A percentile compares a stretch with the other conserved stretches of the same genome.
These are phyloP conservation scores for Lonchura striata DNA, from an alignment of 2,113 vertebrate species.

Conservation along the genomic window DNA sequence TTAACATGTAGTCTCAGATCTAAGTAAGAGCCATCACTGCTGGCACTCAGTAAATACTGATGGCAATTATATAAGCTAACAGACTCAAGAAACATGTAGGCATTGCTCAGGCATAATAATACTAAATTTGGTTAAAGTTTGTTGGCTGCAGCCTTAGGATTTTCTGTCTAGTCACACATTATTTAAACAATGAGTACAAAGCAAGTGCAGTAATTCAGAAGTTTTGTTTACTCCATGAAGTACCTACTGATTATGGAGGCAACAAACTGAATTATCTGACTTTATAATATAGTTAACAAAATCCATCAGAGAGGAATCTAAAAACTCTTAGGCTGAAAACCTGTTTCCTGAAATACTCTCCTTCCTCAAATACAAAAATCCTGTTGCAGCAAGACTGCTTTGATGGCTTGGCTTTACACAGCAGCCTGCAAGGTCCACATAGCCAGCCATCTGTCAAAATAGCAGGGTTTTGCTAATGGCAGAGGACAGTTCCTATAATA, in stretches of 20 bases:
- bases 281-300: not conserved
- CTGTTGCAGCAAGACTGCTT: not conserved
- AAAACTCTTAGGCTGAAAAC: not conserved
- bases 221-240: not conserved
- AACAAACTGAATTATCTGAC: not conserved
- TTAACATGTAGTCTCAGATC: not conserved
- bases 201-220: not conserved
- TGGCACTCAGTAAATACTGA: not conserved
- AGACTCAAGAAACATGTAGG: not conserved
- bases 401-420: not conserved
- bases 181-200: not conserved
- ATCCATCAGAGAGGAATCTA: not conserved
- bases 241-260: not conserved
- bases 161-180: not conserved
- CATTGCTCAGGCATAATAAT: not conserved
- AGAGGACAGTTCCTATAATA: not conserved
- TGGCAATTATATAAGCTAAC: not conserved
- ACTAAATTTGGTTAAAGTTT: not conserved
- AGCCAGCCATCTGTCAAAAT: not conserved
- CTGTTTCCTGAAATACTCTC: not conserved
- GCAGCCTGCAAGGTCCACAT: not conserved
- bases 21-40: not conserved
- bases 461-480: not conserved
- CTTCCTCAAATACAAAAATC: not conserved
- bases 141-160: not conserved